Conservation (phyloP, 2,888 invertebrate species). For the Andrena praecox region DNA sequence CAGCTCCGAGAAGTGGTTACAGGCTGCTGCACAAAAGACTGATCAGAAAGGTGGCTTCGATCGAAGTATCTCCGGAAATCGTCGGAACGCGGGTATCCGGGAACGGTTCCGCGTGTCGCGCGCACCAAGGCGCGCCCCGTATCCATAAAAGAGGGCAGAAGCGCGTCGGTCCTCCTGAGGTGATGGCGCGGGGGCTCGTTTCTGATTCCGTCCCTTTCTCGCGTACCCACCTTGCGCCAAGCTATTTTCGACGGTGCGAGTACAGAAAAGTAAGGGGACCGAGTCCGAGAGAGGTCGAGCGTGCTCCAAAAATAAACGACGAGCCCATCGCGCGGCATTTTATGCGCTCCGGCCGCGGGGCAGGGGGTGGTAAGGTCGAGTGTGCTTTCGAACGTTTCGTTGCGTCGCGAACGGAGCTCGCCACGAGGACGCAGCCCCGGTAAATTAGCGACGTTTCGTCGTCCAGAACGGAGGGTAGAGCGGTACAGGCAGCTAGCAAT, state of each 20-base stretch:
- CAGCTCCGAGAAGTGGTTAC: no score
- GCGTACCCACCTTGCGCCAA: constrained; percentile 68
- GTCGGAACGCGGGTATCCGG: background rate
- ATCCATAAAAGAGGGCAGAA: constrained; percentile 41
- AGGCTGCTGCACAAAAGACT: no score
- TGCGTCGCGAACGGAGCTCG: constrained; percentile 6
- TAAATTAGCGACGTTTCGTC: constrained; percentile 31
- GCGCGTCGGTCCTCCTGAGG: constrained; percentile 18
- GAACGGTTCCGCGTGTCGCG: background rate
- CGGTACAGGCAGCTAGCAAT: background rate
- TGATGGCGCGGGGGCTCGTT: constrained; percentile 43
- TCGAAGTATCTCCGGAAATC: no score
- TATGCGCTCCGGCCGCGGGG: constrained; percentile 45
- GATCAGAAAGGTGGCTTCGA: no score
- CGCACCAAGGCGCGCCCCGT: constrained; percentile 21
- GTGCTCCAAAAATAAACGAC: constrained; percentile 71
- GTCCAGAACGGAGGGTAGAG: background rate
- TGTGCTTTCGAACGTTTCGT: constrained; percentile 49
- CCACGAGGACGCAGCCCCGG: constrained; percentile 11
- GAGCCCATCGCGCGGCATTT: constrained; percentile 70
- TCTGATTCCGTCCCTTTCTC: constrained; percentile 59
- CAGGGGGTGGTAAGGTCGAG: constrained; percentile 63
- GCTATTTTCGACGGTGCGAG: constrained; percentile 69
- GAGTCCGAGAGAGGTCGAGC: constrained; percentile 71
- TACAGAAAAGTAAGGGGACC: constrained; percentile 72